Base-by-base conservation (phyloP, 2,113 vertebrate genomes). In the Prionailurus bengalensis region DNA sequence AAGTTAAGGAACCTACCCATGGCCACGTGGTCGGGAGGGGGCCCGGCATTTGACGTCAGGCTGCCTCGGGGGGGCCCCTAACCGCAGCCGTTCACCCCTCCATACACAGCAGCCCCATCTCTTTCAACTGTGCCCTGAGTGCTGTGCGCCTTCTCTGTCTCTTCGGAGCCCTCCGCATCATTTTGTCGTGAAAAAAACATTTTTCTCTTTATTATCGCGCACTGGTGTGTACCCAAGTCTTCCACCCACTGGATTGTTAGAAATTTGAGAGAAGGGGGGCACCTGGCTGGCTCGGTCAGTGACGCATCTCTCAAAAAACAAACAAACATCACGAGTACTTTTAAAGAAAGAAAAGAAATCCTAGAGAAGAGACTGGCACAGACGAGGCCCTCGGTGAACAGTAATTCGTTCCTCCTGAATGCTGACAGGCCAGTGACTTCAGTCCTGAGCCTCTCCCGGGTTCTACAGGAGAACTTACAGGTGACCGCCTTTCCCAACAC, bases 381-480 rank as follows among this genome's bases (percentile, higher is more conserved):
- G 73, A 93, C 4, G 0, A 76, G 61, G 23, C 42, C 16, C 39
- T 45, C 31, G 0, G 6, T 1, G 63, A 33, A 39, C 19, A 33
- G 16, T 17, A 13, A 19, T 9, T 23, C 10, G 0, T 36, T 53
- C 53, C 11, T 70, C 36, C 16, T 2, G 9, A 19, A 3, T 7
- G 13, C 25, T 6, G n/a, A 11, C 13, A 14, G 25, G 4, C 73
- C 39, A 3, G n/a, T 3, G 11, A 39, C 71, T 55, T 39, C 33
- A 4, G 29, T 66, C 15, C 29, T 17, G 0, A 21, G 8, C 29
- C 7, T 15, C 29, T 11, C 8, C 9, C 25, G 21, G 33, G 45
- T 27, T 36, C 76, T 13, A 0, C 7, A 42, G 55, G 36, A n/a
- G 9, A 29, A 11, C 19, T 2, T 15, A 17, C 8, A 8, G 27